These are phyloP conservation scores for Grammatotria lemairii DNA, from an alignment of 2,113 vertebrate genomes.

Conservation along the genomic window DNA sequence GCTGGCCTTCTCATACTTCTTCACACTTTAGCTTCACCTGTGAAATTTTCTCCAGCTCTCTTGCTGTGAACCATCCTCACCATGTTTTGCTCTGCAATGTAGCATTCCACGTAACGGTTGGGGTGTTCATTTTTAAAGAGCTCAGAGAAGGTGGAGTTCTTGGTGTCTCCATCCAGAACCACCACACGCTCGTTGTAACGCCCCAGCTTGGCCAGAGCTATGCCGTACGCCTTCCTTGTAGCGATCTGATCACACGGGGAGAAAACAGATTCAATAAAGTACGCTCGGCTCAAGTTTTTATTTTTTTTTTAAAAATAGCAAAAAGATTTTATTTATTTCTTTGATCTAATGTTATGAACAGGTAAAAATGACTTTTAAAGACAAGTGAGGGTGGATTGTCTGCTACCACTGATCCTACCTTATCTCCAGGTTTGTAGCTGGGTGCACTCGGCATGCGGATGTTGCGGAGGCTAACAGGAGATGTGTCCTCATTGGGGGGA, in stretches of 20 bases:
- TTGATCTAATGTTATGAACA: not conserved
- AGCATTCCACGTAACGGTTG: slow-evolving; percentile 88
- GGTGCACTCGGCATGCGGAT: slow-evolving; percentile 85
- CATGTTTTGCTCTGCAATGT: slow-evolving; percentile 96
- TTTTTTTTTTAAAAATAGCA: not conserved
- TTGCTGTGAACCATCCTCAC: slow-evolving; percentile 47
- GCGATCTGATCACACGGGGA: slow-evolving; percentile 72
- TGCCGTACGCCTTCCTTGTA: slow-evolving; percentile 87
- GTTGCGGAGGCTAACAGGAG: slow-evolving; percentile 78
- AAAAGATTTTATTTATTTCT: not conserved
- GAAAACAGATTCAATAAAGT: not conserved
- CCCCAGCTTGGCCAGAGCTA: slow-evolving; percentile 86
- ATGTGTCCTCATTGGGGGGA: slow-evolving; percentile 79
- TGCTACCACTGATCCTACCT: slow-evolving; percentile 66
- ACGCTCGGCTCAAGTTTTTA: not conserved
- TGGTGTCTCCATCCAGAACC: slow-evolving; percentile 89
- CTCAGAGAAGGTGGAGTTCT: slow-evolving; percentile 91
- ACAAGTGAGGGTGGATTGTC: not conserved
- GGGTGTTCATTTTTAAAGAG: slow-evolving; percentile 92
- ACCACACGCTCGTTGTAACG: slow-evolving; percentile 82
- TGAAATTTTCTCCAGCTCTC: not conserved
- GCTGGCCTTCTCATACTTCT: not conserved
- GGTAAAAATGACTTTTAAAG: not conserved
- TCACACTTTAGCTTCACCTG: not conserved
- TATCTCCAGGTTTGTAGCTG: slow-evolving; percentile 87